Evolutionary conservation across 1,140 invertebrate genomes (phyloP).

Genomic region (Heliconius himera): DNA sequence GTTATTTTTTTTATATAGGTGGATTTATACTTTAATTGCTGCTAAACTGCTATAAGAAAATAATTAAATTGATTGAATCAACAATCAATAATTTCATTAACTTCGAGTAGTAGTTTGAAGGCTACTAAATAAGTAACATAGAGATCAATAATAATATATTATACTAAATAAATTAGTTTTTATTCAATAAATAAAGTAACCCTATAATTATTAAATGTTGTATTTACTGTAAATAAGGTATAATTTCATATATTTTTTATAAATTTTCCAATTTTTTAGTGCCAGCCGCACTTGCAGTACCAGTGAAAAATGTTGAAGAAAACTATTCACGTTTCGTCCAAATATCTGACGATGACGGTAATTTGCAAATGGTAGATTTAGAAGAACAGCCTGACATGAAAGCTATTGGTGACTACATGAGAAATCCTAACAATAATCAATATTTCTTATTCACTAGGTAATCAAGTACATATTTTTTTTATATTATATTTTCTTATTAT

Average conservation of each 20-base stretch:
- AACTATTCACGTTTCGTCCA: constrained; percentile 52
- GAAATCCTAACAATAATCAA: constrained; percentile 53
- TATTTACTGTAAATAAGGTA: no score
- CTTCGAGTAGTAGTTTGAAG: no score
- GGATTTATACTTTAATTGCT: no score
- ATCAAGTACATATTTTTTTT: background rate
- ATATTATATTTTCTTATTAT: background rate
- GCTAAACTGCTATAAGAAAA: no score
- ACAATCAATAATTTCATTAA: no score
- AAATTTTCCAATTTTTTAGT: constrained; percentile 14
- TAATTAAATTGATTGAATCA: no score
- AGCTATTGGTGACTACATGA: constrained; percentile 42
- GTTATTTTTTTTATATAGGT: background rate
- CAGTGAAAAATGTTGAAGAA: constrained; percentile 4
- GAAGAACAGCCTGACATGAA: constrained; percentile 51
- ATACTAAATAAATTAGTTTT: no score
- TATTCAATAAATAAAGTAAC: no score
- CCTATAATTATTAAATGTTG: no score
- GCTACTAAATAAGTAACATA: no score
- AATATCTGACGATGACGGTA: constrained; percentile 57
- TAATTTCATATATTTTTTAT: no score
- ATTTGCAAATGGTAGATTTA: constrained; percentile 56
- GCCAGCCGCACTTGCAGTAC: constrained; percentile 10
- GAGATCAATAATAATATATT: no score
- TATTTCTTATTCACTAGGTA: constrained; percentile 67